Base-by-base conservation (phyloP, 2,888 invertebrate genomes). In the Emmelina monodactyla region DNA sequence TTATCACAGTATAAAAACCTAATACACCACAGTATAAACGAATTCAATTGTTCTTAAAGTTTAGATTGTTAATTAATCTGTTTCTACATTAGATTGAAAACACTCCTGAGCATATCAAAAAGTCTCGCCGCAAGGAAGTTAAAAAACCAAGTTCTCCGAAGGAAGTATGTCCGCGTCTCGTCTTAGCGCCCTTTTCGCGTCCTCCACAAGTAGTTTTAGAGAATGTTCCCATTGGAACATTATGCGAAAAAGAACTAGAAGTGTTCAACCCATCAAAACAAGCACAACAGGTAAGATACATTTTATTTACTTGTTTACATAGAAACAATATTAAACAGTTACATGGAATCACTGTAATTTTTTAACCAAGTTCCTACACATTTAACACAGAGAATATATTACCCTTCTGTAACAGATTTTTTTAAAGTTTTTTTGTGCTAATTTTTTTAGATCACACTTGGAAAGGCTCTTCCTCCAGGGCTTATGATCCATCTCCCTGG, bases 171-270 rank as follows among this genome's bases (percentile, higher is more conserved):
- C 75, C 82, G 16, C 61, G 76, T 30, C 75, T 88, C 10, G 60
- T 82, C 30, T 69, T 88, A 48, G 87, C 85, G 9, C 88, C 88
- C 1, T 89, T 89, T 63, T 81, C 84, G n/a, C 67, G 80, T 36
- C 83, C 83, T 46, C 84, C 88, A 2, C 85, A 85, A 67, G 81
- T 88, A 12, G 73, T 83, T n/a, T 88, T 88, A 51, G 86, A 88
- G 42, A 81, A 87, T 72, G 83, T 88, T 37, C 64, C 78, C 4
- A 67, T 88, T 37, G 84, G 85, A 11, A 70, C 80, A 29, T 65
- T 75, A 9, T 82, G 82, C 36, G 76, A 71, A 36, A 79, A 82
- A 43, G 62, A 67, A 33, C 59, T 88, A 38, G 75, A 83, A 46
- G 65, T 88, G 10, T 62, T 71, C 33, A 88, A 88, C 62, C 86